Conservation (phyloP, 2,888 invertebrate genomes). For the Stramonita haemastoma region DNA sequence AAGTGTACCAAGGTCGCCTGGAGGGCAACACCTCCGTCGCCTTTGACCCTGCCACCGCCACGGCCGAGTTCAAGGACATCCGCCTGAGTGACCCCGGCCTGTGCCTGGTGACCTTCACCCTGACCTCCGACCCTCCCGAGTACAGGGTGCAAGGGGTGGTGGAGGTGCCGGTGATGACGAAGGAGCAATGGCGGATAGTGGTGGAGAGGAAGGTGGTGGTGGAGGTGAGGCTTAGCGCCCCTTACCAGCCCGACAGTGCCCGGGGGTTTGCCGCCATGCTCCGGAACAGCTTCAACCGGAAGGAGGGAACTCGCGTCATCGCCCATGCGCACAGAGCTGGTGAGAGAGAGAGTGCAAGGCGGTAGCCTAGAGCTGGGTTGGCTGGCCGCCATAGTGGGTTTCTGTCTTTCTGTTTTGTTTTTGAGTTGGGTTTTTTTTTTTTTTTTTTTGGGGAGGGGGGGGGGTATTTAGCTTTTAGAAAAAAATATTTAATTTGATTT, state of each 20-base stretch:
- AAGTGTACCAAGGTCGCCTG: constrained; percentile 47
- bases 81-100: constrained; percentile 42
- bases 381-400: too few relatives aligned
- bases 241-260: constrained; percentile 32
- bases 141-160: constrained; percentile 35
- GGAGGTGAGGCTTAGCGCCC: constrained; percentile 40
- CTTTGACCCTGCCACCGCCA: constrained; percentile 40
- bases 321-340: constrained; percentile 32
- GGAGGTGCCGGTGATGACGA: constrained; percentile 43
- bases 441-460: too few relatives aligned
- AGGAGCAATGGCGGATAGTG: constrained; percentile 23
- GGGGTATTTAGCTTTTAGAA: too few relatives aligned
- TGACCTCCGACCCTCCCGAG: constrained; percentile 45
- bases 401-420: too few relatives aligned
- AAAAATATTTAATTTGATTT: too few relatives aligned
- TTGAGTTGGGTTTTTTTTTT: too few relatives aligned
- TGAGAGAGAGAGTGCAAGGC: constrained; percentile 25
- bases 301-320: constrained; percentile 31
- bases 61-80: constrained; percentile 45
- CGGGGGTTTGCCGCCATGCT: constrained; percentile 30
- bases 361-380: too few relatives aligned
- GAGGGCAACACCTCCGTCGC: constrained; percentile 36
- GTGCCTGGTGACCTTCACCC: constrained; percentile 40
- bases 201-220: constrained; percentile 37
- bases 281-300: constrained; percentile 33